Conservation (phyloP, 2,113 vertebrate genomes). For the Pantherophis guttatus region DNA sequence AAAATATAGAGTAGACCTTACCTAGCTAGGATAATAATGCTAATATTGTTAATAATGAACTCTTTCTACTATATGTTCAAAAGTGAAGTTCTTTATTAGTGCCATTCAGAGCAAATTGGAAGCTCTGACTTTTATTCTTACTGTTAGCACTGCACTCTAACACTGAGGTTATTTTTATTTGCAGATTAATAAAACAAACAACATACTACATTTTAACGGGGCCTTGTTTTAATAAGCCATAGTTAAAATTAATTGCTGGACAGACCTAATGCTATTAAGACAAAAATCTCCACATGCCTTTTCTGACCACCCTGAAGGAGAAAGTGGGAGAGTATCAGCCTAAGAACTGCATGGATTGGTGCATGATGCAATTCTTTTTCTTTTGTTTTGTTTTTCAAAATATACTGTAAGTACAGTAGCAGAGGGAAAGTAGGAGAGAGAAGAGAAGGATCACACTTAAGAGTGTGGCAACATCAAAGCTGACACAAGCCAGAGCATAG, state of each 20-base stretch:
- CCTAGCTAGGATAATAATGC: not conserved
- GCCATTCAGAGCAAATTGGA: not conserved
- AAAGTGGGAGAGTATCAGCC: not conserved
- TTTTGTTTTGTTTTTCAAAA: not conserved
- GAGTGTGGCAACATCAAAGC: not conserved
- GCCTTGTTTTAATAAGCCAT: not conserved
- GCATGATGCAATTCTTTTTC: not conserved
- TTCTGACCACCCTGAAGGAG: not conserved
- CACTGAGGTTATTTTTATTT: not conserved
- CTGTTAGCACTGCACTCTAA: not conserved
- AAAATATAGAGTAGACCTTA: not conserved
- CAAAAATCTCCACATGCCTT: not conserved
- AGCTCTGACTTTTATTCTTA: not conserved
- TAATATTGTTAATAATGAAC: not conserved
- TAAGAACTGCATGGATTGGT: not conserved
- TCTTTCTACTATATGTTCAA: not conserved
- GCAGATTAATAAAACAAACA: not conserved
- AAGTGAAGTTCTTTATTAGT: not conserved
- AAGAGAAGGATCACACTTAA: not conserved
- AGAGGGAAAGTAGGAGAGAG: not conserved
- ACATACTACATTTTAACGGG: not conserved
- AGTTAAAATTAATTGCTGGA: not conserved
- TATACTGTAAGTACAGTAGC: not conserved
- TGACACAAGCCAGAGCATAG: not conserved
- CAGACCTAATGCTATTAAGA: not conserved